These are phyloP conservation scores for Falco concolor DNA, from an alignment of 2,797 vertebrate species.

Conservation along the genomic window DNA sequence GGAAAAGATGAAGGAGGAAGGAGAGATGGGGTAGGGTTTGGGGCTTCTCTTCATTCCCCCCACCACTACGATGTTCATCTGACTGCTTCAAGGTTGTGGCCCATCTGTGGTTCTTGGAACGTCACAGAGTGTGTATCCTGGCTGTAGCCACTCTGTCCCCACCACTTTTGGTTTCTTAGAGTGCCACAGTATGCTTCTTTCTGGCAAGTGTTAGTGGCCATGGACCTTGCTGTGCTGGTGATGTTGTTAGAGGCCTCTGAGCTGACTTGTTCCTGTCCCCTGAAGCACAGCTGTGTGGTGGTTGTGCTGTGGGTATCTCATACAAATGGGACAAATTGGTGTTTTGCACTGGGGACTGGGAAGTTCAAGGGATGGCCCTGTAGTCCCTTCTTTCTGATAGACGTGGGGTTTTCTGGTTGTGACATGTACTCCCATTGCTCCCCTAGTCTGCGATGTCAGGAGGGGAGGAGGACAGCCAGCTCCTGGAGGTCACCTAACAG, in stretches of 20 bases:
- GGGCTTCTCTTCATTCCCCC: background rate
- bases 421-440: background rate
- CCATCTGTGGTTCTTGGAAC: background rate
- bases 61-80: background rate
- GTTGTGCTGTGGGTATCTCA: background rate
- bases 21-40: background rate
- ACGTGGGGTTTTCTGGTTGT: background rate
- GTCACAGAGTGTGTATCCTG: background rate
- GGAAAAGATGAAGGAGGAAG: background rate
- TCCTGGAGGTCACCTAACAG: background rate
- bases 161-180: background rate
- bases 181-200: background rate
- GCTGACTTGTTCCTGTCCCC: background rate
- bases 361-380: background rate
- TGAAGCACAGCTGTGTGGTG: background rate
- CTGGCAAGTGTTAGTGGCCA: background rate
- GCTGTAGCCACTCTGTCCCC: background rate
- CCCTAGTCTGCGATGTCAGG: background rate
- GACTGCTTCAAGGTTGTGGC: background rate
- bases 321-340: rapidly evolving
- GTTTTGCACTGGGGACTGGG: background rate
- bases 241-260: background rate
- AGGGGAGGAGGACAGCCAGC: background rate
- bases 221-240: background rate
- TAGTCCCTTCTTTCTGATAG: background rate